Evolutionary conservation across 2,888 invertebrate genomes (phyloP).

Genomic region (Drosophila meridiana): DNA sequence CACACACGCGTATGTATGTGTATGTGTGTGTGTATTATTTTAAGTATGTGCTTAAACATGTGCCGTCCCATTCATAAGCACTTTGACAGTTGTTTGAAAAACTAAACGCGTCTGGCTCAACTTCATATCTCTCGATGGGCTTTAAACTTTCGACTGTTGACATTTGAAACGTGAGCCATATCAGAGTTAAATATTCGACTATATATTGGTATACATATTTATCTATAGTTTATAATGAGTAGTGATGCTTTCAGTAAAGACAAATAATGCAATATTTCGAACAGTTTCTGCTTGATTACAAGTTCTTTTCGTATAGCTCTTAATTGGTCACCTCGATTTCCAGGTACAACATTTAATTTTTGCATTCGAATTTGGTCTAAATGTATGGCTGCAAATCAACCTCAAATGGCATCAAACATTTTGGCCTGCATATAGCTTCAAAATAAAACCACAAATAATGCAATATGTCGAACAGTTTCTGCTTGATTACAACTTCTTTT

Average conservation of each 20-base stretch:
- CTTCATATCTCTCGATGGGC: constrained; percentile 2
- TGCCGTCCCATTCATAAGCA: neutral
- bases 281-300: too few relatives aligned
- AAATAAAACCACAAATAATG: neutral
- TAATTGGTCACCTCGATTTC: too few relatives aligned
- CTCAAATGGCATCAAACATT: neutral
- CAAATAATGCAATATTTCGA: too few relatives aligned
- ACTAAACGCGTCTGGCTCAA: constrained; percentile 6
- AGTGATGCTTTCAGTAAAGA: too few relatives aligned
- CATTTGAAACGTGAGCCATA: neutral
- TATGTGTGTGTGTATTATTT: constrained; percentile 3
- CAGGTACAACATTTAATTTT: too few relatives aligned
- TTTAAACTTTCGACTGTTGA: neutral
- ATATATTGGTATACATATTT: neutral
- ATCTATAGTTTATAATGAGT: neutral
- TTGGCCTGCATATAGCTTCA: neutral
- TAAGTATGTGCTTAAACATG: constrained; percentile 6
- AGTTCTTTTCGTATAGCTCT: too few relatives aligned
- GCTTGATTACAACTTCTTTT: neutral
- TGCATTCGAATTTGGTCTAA: too few relatives aligned
- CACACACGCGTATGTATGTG: neutral
- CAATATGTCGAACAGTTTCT: neutral
- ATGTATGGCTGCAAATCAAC: too few relatives aligned
- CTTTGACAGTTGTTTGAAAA: constrained; percentile 5
- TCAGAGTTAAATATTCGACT: neutral